Evolutionary conservation across 2,113 vertebrate species (phyloP).

Genomic region (Hirundichthys speculiger): DNA sequence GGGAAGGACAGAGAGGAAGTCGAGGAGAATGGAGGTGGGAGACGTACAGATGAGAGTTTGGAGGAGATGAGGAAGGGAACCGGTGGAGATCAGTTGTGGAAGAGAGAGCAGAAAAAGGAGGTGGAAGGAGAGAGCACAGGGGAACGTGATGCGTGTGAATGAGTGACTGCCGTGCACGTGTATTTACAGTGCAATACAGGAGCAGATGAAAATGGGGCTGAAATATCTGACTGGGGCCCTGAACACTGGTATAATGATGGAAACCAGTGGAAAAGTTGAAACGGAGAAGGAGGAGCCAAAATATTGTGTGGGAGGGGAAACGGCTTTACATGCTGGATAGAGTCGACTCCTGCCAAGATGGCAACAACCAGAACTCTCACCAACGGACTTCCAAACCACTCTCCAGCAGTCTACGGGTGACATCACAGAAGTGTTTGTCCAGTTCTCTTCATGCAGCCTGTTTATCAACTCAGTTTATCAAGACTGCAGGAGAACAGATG

Average conservation of each 20-base stretch:
- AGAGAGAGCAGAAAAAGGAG: constrained; percentile 23
- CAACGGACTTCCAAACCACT: too few species aligned
- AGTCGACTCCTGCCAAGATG: too few species aligned
- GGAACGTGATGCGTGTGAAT: constrained; percentile 53
- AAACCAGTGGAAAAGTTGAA: constrained; percentile 25
- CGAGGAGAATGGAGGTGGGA: constrained; percentile 52
- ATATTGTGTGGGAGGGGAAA: not conserved
- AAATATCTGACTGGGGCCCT: constrained; percentile 59
- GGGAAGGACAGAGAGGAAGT: constrained; percentile 59
- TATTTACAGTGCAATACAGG: constrained; percentile 67
- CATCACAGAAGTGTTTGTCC: too few species aligned
- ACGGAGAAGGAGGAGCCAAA: constrained; percentile 36
- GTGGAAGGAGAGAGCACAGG: constrained; percentile 31
- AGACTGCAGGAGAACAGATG: too few species aligned
- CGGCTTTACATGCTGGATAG: not conserved
- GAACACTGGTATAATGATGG: constrained; percentile 47
- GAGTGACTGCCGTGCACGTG: constrained; percentile 65
- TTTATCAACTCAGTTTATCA: too few species aligned
- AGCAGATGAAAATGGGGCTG: constrained; percentile 58
- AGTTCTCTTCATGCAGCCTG: too few species aligned
- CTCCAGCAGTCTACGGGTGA: too few species aligned
- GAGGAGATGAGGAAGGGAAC: constrained; percentile 50
- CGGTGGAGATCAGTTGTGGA: constrained; percentile 34
- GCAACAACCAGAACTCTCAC: too few species aligned
- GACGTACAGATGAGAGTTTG: constrained; percentile 51